Percentiles rank a stretch among this genome's conserved stretches.
These are phyloP conservation scores for Eulithis testata DNA, from an alignment of 2,888 invertebrate genomes.

Conservation along the genomic window DNA sequence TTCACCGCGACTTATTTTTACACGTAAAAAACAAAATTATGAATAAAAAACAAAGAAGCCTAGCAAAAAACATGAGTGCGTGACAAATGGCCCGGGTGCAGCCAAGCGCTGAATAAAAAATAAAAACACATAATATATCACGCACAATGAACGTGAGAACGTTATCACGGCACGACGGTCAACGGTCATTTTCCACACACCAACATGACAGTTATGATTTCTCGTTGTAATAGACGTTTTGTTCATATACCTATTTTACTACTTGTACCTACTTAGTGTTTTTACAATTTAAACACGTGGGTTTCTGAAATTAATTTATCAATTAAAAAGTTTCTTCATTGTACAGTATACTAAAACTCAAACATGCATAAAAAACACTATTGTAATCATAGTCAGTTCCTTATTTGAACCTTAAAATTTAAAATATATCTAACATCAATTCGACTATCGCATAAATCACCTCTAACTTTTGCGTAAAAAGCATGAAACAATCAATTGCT, in stretches of 20 bases:
- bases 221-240: too few species aligned
- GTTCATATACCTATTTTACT: too few species aligned
- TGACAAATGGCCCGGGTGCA: conserved; percentile 37
- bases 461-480: background rate
- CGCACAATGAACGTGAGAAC: conserved; percentile 42
- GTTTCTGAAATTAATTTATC: too few species aligned
- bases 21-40: background rate
- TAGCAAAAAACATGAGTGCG: conserved; percentile 32
- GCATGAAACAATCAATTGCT: background rate
- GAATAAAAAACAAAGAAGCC: background rate
- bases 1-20: too few species aligned
- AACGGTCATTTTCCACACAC: conserved; percentile 24
- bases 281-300: too few species aligned
- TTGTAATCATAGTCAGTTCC: background rate
- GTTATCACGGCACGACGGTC: conserved; percentile 34
- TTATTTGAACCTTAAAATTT: background rate
- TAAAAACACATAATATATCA: conserved; percentile 28
- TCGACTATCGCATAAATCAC: too few species aligned
- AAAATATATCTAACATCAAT: background rate
- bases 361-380: too few species aligned
- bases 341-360: too few species aligned
- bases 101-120: conserved; percentile 27
- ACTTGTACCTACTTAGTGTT: too few species aligned
- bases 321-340: too few species aligned
- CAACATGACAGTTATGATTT: conserved; percentile 4